Conservation (phyloP, 2,888 invertebrate species). For the Desoria tigrina region DNA sequence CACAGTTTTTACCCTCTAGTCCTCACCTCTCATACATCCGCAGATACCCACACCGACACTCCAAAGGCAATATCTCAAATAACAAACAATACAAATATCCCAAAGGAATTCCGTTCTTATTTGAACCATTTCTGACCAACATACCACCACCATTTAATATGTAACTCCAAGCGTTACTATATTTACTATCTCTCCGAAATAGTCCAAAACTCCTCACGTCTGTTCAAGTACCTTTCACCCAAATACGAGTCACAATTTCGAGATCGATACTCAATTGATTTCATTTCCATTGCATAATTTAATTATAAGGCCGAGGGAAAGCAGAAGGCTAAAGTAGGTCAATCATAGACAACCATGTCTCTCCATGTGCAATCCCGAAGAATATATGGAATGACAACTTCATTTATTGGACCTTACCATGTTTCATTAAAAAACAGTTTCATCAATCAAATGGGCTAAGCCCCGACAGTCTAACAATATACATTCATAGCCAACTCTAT, state of each 20-base stretch:
- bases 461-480: too few species aligned
- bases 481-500: too few species aligned
- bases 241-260: slow-evolving; percentile 8
- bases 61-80: neutral
- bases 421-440: too few species aligned
- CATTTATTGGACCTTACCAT: neutral
- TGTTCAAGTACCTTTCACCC: too few species aligned
- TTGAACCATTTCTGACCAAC: neutral
- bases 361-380: slow-evolving; percentile 2
- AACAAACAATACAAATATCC: too few species aligned
- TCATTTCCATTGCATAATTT: slow-evolving; percentile 51
- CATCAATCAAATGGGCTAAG: too few species aligned
- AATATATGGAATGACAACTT: neutral
- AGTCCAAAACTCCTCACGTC: too few species aligned
- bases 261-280: slow-evolving; percentile 52
- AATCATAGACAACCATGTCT: slow-evolving; percentile 17
- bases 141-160: too few species aligned
- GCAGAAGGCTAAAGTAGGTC: neutral
- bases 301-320: slow-evolving; percentile 40
- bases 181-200: too few species aligned
- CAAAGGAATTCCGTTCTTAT: neutral
- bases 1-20: too few species aligned
- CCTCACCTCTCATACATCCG: too few species aligned
- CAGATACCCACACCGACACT: neutral
- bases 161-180: too few species aligned